phyloP scores from a whole-genome alignment of 2,113 vertebrate genomes.

The Nettapus auritus region DNA sequence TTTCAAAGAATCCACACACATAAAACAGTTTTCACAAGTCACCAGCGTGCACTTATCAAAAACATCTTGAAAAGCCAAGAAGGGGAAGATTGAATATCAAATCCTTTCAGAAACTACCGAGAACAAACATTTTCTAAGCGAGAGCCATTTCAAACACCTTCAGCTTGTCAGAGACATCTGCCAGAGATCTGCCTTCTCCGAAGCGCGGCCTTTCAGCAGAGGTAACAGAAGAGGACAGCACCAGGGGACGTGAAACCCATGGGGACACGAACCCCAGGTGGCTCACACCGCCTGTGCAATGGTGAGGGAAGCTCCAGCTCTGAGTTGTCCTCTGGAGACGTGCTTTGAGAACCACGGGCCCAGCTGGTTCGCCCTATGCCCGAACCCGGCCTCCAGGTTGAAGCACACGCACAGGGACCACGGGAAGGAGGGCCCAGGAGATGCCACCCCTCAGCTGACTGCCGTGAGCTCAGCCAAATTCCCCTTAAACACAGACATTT shows the following conservation, averaged over 20 bases:
- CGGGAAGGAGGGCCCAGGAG: background rate
- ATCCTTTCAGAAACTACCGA: background rate
- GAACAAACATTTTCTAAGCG: background rate
- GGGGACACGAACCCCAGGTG: rapidly evolving
- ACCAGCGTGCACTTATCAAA: background rate
- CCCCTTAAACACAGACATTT: background rate
- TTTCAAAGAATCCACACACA: background rate
- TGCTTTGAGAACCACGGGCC: rapidly evolving
- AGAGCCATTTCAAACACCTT: background rate
- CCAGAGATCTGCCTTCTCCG: background rate
- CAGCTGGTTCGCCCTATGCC: rapidly evolving
- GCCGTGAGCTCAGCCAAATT: background rate
- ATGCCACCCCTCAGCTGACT: no score
- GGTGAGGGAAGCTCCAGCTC: rapidly evolving
- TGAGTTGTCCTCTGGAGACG: background rate
- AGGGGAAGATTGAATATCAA: background rate
- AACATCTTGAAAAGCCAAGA: background rate
- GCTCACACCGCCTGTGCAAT: rapidly evolving
- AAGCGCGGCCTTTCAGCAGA: rapidly evolving
- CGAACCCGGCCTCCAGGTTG: rapidly evolving
- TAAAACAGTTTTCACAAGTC: slow-evolving; percentile 11
- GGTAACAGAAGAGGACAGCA: background rate
- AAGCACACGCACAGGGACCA: background rate
- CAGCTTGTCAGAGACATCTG: background rate
- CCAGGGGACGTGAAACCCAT: background rate